phyloP scores from a whole-genome alignment of 2,888 invertebrate species.

The Platynereis dumerilii region DNA sequence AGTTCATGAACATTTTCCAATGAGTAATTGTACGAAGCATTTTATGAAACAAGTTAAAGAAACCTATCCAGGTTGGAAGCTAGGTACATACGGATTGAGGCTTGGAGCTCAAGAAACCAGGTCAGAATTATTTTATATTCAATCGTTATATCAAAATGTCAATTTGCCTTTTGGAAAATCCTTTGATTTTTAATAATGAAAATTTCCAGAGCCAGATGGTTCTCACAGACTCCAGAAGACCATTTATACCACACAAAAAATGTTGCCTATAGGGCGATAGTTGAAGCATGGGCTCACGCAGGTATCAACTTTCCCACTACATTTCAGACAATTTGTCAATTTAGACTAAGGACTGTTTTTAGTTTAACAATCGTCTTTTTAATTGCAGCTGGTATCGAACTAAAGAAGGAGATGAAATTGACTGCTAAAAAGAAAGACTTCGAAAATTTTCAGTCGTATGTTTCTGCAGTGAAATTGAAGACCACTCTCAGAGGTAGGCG shows the following conservation, averaged over 20 bases:
- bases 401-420: slow-evolving; percentile 14
- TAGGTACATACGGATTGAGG: slow-evolving; percentile 43
- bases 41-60: background rate
- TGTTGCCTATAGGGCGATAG: slow-evolving; percentile 52
- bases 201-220: slow-evolving; percentile 49
- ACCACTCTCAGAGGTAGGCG: slow-evolving; percentile 5
- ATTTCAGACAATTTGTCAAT: background rate
- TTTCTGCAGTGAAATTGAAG: slow-evolving; percentile 14
- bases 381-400: slow-evolving; percentile 6
- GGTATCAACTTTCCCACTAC: slow-evolving; percentile 6
- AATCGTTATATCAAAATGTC: too few relatives aligned
- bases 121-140: too few relatives aligned
- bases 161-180: too few relatives aligned
- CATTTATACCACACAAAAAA: slow-evolving; percentile 46
- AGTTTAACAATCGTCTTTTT: too few relatives aligned
- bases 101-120: slow-evolving; percentile 59
- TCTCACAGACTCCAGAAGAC: slow-evolving; percentile 41
- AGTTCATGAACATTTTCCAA: slow-evolving; percentile 12
- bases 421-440: slow-evolving; percentile 21
- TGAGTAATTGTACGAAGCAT: background rate
- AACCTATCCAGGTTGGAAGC: slow-evolving; percentile 24
- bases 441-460: slow-evolving; percentile 15
- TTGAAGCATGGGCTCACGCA: slow-evolving; percentile 37
- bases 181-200: too few relatives aligned
- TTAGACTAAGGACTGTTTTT: too few relatives aligned